Base-by-base conservation (phyloP, 2,113 vertebrate genomes). In the Hucho hucho region DNA sequence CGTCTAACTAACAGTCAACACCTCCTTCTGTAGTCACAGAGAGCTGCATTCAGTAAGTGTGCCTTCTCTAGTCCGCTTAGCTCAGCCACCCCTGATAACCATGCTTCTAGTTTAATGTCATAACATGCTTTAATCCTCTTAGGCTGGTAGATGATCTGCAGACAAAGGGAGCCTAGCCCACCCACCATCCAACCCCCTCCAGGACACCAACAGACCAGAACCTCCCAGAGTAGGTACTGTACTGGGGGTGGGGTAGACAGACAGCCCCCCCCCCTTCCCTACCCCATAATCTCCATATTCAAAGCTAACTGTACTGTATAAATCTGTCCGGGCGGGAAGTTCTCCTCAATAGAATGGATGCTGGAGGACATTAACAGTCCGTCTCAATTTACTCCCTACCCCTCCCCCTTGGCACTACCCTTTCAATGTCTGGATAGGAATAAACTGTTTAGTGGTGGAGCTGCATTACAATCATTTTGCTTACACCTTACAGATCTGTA, bases 81-180 rank as follows among this genome's bases (percentile, higher is more conserved):
- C 4, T 80, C 63, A 71, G 47, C 69, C 66, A 65, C 65, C 84
- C 70, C 83, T 75, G 75, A 87, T 85, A 85, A 80, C 77, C 24
- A 66, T 47, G 76, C 70, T 79, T 82, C 76, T 68, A 87, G 72
- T 84, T 86, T 79, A 86, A 87, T 88, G 82, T 88, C 85, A 84
- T 83, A 88, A 84, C 83, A 84, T 58, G 70, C 3, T 49, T 46
- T 90, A 93, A 92, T 91, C 89, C 87, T 89, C 87, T 91, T 89
- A 87, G 28, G 63, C 75, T 63, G 76, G 72, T 67, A 76, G 78
- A 86, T 88, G 83, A 90, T 90, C 84, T 83, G 77, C 81, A 88
- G 80, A 89, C 84, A 90, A 88, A 86, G 77, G 72, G 49, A 77
- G 61, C 18, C 73, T 79, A 32, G 65, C 73, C 64, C 72, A 26